Evolutionary conservation across 1,140 invertebrate species (phyloP).

Genomic region (Aricia agestis): DNA sequence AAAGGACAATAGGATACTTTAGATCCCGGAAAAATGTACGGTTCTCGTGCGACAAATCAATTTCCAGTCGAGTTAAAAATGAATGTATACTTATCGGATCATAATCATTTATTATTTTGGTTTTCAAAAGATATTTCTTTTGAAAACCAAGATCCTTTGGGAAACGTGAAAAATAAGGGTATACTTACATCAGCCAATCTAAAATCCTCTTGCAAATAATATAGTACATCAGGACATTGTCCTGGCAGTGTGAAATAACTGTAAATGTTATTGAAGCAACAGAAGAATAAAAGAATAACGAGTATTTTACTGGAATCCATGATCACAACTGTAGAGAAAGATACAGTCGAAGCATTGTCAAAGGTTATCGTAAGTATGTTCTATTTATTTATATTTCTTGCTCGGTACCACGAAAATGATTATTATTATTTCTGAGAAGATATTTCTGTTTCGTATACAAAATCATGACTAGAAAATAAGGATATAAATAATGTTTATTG

Average conservation of each 20-base stretch:
- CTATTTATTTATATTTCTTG: conserved; percentile 11
- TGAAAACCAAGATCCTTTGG: not conserved
- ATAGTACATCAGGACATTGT: conserved; percentile 55
- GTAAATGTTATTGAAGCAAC: conserved; percentile 35
- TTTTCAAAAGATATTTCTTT: not conserved
- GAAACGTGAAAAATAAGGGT: not conserved
- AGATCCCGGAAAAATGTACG: no score
- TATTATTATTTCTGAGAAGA: not conserved
- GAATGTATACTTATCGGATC: no score
- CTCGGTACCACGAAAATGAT: not conserved
- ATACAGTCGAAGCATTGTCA: conserved; percentile 2
- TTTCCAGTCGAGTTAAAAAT: no score
- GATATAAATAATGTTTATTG: no score
- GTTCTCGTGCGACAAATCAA: no score
- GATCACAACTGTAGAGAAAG: conserved; percentile 24
- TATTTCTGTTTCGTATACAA: not conserved
- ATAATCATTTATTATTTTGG: no score
- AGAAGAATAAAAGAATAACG: conserved; percentile 22
- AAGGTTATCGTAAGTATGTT: conserved; percentile 21
- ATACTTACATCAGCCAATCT: conserved; percentile 52
- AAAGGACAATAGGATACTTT: no score
- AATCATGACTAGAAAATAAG: no score
- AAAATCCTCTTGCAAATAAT: conserved; percentile 48
- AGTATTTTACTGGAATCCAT: conserved; percentile 36
- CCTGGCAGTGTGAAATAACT: conserved; percentile 57